Conservation (phyloP, 2,113 vertebrate species). For the Leptocoma aspasia region DNA sequence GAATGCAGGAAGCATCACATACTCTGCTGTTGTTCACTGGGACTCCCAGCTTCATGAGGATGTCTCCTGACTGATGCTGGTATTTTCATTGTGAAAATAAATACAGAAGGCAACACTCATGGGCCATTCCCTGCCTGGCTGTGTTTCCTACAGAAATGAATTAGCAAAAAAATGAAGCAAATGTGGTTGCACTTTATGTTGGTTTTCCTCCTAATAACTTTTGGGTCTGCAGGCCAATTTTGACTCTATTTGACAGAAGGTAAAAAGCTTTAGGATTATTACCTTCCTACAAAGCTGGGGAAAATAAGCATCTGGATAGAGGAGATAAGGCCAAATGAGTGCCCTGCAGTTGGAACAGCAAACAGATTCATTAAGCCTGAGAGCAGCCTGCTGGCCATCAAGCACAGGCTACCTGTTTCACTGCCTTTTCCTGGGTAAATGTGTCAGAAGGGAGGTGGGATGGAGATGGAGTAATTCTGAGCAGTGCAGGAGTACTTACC, state of each 20-base stretch:
- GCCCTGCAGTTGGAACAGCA: not conserved
- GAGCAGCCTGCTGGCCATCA: not conserved
- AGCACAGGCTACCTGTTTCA: not conserved
- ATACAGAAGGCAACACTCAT: not conserved
- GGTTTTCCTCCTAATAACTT: constrained; percentile 35
- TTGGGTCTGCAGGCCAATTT: constrained; percentile 24
- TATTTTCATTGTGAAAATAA: not conserved
- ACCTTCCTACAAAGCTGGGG: constrained; percentile 14
- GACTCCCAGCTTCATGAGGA: rapidly evolving
- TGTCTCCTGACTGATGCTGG: not conserved
- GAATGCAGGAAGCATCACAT: not conserved
- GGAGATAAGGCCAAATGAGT: constrained; percentile 39
- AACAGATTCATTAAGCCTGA: not conserved
- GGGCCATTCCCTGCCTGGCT: not conserved
- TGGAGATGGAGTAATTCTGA: not conserved
- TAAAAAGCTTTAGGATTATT: constrained; percentile 36
- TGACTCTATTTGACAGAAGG: constrained; percentile 35
- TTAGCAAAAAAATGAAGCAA: not conserved
- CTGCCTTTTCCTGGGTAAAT: not conserved
- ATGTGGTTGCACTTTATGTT: not conserved
- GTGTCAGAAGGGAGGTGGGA: not conserved
- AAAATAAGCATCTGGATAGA: constrained; percentile 36
- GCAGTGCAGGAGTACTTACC: not conserved
- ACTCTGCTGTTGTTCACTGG: not conserved
- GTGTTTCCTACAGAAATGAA: not conserved